Base-by-base conservation (phyloP, 2,797 vertebrate genomes). In the Neostethus bicornis region DNA sequence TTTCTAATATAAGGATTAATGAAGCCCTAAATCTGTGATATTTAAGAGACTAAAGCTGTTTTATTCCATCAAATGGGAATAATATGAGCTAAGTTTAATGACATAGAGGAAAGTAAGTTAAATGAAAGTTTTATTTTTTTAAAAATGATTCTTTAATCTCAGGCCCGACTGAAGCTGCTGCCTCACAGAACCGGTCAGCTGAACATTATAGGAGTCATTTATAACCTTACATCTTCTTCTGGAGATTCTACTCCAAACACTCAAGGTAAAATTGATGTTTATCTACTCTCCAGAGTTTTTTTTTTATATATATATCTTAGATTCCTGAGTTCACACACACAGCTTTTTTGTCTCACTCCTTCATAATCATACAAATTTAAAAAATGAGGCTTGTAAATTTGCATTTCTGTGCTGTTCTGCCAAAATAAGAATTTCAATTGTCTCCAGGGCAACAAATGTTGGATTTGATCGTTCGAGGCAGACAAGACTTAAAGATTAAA, bases 131-230 rank as follows among this genome's bases (percentile, higher is more conserved):
- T 16, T 17, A 16, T 17, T 9, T 16, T n/a, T 17, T n/a, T 38
- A 10, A 9, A 16, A 19, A 16, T 7, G 8, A 4, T 19, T 7
- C 23, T 43, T 51, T 53, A 38, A 52, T 24, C 34, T 45, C 85
- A 99, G 97, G 96, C 95, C 68, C 94, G 97, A 63, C 90, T 99
- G 82, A 94, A 93, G 89, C 90, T 99, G 87, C 92, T 98, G 89
- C 96, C 97, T 72, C 93, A 92, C 87, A 92, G 93, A 91, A 95
- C 93, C 59, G 97, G 97, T 80, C 94, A 96, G 77, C 90, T 99
- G 83, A 94, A 93, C 80, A 93, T 99, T 78, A 93, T 95, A 58
- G 96, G 96, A 74, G 83, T 98, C 71, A 92, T 94, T 59, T 99
- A 99, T 87, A 94, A 95, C 87, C 91, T 99, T 73, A 92, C 93